phyloP scores from a whole-genome alignment of 2,888 invertebrate genomes.

The Allolobophora icterica region DNA sequence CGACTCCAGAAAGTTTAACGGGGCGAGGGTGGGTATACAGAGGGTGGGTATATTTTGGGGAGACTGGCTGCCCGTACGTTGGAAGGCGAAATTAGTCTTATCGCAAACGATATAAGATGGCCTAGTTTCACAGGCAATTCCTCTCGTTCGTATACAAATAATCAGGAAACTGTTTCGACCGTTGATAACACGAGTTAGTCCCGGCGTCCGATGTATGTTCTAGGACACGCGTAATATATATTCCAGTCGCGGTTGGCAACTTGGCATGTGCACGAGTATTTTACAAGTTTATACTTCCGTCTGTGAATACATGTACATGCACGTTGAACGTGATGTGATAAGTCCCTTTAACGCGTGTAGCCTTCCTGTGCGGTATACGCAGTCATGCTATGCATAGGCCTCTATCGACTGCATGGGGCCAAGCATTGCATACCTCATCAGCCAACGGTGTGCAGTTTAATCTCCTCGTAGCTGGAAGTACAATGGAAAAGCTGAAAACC shows the following conservation, averaged over 20 bases:
- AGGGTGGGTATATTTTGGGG: neutral
- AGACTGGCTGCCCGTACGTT: neutral
- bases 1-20: constrained; percentile 1
- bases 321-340: neutral
- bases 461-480: neutral
- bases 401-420: neutral
- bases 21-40: neutral
- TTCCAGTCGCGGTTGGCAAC: neutral
- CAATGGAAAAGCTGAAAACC: neutral
- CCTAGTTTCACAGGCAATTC: neutral
- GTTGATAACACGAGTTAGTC: neutral
- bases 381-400: neutral
- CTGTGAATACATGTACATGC: neutral
- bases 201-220: neutral
- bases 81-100: neutral
- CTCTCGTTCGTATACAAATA: neutral
- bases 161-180: neutral
- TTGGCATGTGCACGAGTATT: neutral
- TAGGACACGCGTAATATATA: neutral
- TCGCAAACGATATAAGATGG: neutral
- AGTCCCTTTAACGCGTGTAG: neutral
- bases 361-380: neutral
- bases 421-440: neutral
- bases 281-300: neutral
- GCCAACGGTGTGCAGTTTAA: neutral